Evolutionary conservation across 2,113 vertebrate species (phyloP).

Genomic region (Platichthys stellatus): DNA sequence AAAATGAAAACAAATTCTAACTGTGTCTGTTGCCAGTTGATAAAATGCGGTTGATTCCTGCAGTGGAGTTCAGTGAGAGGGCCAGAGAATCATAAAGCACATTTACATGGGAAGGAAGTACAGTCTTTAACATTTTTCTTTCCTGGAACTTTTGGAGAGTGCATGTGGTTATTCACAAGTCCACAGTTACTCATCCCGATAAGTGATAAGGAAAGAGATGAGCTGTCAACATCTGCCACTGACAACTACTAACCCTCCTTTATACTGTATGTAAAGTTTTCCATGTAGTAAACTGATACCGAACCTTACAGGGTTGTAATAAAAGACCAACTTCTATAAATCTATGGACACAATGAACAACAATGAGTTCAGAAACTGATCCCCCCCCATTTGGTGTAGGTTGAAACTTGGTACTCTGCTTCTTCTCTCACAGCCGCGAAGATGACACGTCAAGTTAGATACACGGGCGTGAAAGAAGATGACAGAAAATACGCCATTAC

Average conservation of each 20-base stretch:
- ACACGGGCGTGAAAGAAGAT: too few relatives aligned
- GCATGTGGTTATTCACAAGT: not conserved
- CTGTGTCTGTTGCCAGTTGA: not conserved
- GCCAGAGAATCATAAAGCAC: conserved; percentile 2
- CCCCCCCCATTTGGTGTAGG: too few relatives aligned
- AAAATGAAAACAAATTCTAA: not conserved
- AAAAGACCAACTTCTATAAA: not conserved
- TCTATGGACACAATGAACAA: not conserved
- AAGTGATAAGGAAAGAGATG: conserved; percentile 1
- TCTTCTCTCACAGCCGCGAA: too few relatives aligned
- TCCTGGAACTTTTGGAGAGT: conserved; percentile 10
- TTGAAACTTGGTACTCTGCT: not conserved
- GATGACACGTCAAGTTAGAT: too few relatives aligned
- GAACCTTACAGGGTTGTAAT: not conserved
- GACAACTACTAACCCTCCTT: not conserved
- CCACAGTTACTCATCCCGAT: not conserved
- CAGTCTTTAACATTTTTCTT: conserved; percentile 22
- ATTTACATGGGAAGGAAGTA: conserved; percentile 32
- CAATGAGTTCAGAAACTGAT: not conserved
- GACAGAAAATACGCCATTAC: not conserved
- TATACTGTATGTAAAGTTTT: not conserved
- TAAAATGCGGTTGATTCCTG: not conserved
- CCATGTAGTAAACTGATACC: not conserved
- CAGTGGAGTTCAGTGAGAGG: not conserved
- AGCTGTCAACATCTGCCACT: not conserved